These are phyloP conservation scores for Eciton burchellii DNA, from an alignment of 1,140 invertebrate species.

Conservation along the genomic window DNA sequence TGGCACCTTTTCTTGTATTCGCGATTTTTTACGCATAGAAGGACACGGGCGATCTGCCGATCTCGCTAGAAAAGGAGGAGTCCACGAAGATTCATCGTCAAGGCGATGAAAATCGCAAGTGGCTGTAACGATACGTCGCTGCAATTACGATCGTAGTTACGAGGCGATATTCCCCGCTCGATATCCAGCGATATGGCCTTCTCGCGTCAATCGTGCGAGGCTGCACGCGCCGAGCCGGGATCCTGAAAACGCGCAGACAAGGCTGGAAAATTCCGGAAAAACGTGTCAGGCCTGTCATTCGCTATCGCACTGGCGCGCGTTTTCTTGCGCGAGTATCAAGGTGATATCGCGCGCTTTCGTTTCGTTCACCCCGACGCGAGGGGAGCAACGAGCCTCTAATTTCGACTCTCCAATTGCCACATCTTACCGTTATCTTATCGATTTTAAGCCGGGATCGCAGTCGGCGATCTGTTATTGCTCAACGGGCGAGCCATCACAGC, in stretches of 20 bases:
- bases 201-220: slow-evolving; percentile 29
- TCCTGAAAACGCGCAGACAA: not conserved
- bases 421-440: slow-evolving; percentile 47
- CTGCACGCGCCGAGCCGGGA: not conserved
- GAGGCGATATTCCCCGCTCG: slow-evolving; percentile 35
- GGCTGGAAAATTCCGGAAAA: not conserved
- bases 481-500: not conserved
- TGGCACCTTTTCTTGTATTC: not conserved
- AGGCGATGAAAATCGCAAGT: slow-evolving; percentile 55
- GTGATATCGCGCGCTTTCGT: not conserved
- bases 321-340: not conserved
- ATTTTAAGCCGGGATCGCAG: not conserved
- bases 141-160: slow-evolving; percentile 32
- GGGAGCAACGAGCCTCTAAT: slow-evolving; percentile 28
- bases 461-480: not conserved
- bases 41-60: not conserved
- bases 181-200: not conserved
- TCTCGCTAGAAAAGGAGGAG: not conserved
- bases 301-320: slow-evolving; percentile 4
- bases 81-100: not conserved
- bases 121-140: not conserved
- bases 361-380: not conserved
- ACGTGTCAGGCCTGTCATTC: not conserved
- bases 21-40: not conserved
- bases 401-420: not conserved